phyloP scores from a whole-genome alignment of 1,140 invertebrate species.

The Cylas formicarius region DNA sequence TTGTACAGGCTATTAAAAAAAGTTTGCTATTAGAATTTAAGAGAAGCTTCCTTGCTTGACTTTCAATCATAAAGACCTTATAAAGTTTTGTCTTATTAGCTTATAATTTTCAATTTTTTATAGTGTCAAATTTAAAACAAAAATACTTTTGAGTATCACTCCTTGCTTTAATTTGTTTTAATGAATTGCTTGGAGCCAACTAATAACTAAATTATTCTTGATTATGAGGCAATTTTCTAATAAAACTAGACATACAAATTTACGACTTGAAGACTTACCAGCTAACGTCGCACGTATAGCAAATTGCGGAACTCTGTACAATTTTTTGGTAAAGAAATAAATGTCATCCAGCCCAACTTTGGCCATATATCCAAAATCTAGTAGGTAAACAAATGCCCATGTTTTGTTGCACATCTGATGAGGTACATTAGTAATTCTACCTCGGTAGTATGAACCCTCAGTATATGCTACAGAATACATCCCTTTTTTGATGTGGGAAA shows the following conservation, averaged over 20 bases:
- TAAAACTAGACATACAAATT: constrained; percentile 6
- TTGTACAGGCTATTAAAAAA: no score
- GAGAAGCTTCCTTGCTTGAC: no score
- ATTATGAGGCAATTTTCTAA: background rate
- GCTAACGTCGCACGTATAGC: constrained; percentile 15
- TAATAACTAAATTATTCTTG: background rate
- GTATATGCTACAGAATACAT: constrained; percentile 19
- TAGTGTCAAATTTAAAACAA: background rate
- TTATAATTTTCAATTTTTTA: no score
- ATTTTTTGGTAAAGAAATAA: constrained; percentile 17
- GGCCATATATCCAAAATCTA: constrained; percentile 22
- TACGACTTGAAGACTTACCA: no score
- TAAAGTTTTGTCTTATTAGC: no score
- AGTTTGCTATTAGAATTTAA: no score
- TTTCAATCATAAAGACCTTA: no score
- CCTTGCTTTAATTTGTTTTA: background rate
- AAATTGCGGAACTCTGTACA: constrained; percentile 21
- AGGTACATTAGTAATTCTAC: constrained; percentile 12
- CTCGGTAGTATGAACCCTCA: constrained; percentile 17
- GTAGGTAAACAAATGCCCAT: constrained; percentile 14
- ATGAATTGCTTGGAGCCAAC: background rate
- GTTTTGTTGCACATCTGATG: background rate
- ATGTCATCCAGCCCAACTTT: constrained; percentile 12
- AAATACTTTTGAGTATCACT: constrained; percentile 1
- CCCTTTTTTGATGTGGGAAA: background rate